phyloP scores from a whole-genome alignment of 1,140 invertebrate genomes.

The Brachionus rubens region DNA sequence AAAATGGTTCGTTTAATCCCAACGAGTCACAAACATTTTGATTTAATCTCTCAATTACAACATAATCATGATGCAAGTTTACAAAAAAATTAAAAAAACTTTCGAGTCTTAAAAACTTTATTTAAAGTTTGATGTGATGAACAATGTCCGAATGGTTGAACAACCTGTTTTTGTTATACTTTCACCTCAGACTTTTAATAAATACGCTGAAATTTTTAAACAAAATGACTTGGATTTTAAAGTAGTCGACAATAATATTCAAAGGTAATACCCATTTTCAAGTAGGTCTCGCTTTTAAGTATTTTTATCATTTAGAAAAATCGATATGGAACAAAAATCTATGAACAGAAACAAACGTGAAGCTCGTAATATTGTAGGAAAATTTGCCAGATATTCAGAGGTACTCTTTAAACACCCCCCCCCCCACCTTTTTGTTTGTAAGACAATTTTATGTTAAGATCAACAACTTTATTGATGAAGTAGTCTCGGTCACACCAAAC shows the following conservation, averaged over 20 bases:
- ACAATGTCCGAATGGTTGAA: not conserved
- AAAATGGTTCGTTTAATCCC: no score
- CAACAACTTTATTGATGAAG: conserved; percentile 24
- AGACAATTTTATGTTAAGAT: conserved; percentile 1
- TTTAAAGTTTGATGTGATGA: conserved; percentile 26
- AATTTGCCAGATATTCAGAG: conserved; percentile 14
- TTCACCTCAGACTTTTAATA: not conserved
- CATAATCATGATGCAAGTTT: no score
- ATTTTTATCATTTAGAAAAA: not conserved
- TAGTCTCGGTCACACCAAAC: not conserved
- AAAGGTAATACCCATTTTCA: conserved; percentile 15
- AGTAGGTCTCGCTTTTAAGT: not conserved
- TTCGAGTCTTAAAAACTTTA: no score
- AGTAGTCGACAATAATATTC: conserved; percentile 24
- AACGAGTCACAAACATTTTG: no score
- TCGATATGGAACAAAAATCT: conserved; percentile 23
- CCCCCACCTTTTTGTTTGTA: no score
- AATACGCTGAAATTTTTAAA: not conserved
- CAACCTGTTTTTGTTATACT: not conserved
- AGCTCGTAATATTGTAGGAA: conserved; percentile 2
- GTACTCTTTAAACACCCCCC: not conserved
- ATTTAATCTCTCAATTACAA: no score
- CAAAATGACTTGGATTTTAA: not conserved
- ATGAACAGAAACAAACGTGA: conserved; percentile 21
- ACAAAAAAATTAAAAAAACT: no score